Conservation (phyloP, 2,797 vertebrate species). For the Tinamus major region DNA sequence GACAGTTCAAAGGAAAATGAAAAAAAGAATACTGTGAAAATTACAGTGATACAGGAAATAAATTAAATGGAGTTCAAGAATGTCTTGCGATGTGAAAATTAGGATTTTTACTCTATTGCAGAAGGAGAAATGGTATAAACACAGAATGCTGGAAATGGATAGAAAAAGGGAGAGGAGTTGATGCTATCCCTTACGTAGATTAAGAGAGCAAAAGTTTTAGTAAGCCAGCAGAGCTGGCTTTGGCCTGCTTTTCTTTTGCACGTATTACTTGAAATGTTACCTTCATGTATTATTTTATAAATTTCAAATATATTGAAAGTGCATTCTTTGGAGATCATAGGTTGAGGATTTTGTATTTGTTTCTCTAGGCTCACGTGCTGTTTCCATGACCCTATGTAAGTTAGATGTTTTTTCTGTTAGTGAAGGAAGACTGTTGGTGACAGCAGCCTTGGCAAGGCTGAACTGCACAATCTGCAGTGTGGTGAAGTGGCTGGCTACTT, state of each 20-base stretch:
- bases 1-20: neutral
- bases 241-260: neutral
- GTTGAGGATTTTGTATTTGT: neutral
- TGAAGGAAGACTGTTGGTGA: neutral
- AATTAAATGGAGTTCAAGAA: neutral
- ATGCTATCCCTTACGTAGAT: neutral
- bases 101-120: neutral
- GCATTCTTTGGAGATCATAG: fast-evolving
- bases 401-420: neutral
- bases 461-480: neutral
- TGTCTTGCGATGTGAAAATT: neutral
- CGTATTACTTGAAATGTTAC: neutral
- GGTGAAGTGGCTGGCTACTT: neutral
- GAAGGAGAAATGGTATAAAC: neutral
- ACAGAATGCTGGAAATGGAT: neutral
- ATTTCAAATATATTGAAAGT: neutral
- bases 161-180: neutral
- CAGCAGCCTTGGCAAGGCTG: neutral
- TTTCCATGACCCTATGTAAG: neutral
- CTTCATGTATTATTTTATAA: neutral
- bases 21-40: neutral
- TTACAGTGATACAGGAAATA: neutral
- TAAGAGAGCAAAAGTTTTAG: neutral
- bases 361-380: neutral
- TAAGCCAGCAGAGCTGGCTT: neutral